These are phyloP conservation scores for Drosophila villosipedis DNA, from an alignment of 2,888 invertebrate species.

Conservation along the genomic window DNA sequence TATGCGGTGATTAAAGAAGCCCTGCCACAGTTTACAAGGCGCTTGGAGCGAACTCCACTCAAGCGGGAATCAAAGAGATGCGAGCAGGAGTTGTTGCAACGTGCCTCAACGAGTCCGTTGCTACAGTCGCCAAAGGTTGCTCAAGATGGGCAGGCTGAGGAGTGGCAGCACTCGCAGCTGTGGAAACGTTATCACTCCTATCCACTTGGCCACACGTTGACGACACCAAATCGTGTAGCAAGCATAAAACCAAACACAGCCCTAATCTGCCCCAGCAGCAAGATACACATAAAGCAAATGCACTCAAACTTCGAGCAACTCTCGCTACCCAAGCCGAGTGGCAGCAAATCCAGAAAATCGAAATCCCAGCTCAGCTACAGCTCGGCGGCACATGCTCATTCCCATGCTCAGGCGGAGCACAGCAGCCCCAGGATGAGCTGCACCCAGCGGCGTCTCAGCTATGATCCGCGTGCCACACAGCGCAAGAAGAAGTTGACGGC, in stretches of 20 bases:
- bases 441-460: slow-evolving; percentile 53
- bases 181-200: slow-evolving; percentile 45
- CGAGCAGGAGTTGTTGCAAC: slow-evolving; percentile 22
- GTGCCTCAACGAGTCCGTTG: slow-evolving; percentile 42
- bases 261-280: background rate
- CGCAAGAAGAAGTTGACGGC: slow-evolving; percentile 2
- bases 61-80: background rate
- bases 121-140: background rate
- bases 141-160: background rate
- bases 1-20: background rate
- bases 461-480: slow-evolving; percentile 50
- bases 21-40: background rate
- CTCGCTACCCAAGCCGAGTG: background rate
- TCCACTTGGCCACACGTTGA: background rate
- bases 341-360: background rate
- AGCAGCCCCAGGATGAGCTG: slow-evolving; percentile 32
- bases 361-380: background rate
- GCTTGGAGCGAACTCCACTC: background rate
- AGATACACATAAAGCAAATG: slow-evolving; percentile 26
- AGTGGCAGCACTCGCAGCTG: slow-evolving; percentile 21
- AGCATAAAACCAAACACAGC: background rate
- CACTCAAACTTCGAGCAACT: background rate
- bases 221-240: background rate
- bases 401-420: slow-evolving; percentile 35
- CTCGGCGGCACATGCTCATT: slow-evolving; percentile 40